Evolutionary conservation across 92 coral and sea anemone species (phyloP).

Genomic region (Scolanthus callimorphus): DNA sequence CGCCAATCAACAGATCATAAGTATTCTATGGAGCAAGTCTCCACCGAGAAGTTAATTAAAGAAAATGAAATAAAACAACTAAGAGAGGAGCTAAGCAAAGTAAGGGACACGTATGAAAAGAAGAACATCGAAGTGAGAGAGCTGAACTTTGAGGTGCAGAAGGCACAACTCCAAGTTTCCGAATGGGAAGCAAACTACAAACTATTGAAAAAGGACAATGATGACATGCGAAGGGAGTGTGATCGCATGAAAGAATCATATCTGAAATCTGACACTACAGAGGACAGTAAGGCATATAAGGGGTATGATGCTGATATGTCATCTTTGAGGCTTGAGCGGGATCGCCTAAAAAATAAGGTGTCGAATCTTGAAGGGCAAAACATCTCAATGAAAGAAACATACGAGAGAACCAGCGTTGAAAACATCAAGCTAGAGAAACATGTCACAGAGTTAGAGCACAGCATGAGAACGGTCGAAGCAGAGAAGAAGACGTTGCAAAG

Average conservation of each 20-base stretch:
- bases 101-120: constrained; percentile 45
- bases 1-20: constrained; percentile 41
- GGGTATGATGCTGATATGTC: neutral
- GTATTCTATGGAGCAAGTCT: constrained; percentile 39
- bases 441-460: neutral
- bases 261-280: neutral
- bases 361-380: neutral
- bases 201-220: constrained; percentile 55
- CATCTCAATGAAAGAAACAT: neutral
- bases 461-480: neutral
- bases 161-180: constrained; percentile 46
- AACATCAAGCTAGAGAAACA: neutral
- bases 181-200: constrained; percentile 65
- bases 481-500: neutral
- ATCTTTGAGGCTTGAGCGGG: neutral
- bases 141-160: constrained; percentile 40
- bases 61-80: constrained; percentile 44
- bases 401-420: neutral
- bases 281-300: neutral
- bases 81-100: constrained; percentile 28
- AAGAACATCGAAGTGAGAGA: constrained; percentile 53
- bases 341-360: neutral
- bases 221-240: constrained; percentile 24
- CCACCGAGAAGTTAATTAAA: constrained; percentile 26
- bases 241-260: neutral